Percentiles rank a stretch among this genome's conserved stretches.
Evolutionary conservation across 2,797 vertebrate species (phyloP).

Genomic region (Heterohyrax brucei): DNA sequence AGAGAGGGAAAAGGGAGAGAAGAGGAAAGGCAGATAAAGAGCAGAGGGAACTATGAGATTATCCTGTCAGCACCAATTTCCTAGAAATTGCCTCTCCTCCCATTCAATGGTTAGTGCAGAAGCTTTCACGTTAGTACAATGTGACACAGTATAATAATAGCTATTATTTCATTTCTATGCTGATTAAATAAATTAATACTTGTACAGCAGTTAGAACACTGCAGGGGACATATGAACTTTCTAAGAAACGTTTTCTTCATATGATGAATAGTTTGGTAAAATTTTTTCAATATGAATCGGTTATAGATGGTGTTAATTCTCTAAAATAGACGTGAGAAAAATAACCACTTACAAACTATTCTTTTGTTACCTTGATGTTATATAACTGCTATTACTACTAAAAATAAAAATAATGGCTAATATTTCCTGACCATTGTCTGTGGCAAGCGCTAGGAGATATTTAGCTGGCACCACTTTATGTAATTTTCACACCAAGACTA

Average conservation of each 20-base stretch:
- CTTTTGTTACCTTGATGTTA: background rate
- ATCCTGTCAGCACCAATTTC: background rate
- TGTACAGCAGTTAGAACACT: background rate
- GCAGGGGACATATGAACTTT: background rate
- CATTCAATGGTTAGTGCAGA: background rate
- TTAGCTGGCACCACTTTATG: background rate
- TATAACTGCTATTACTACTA: background rate
- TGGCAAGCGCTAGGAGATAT: background rate
- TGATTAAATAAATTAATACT: slow-evolving; percentile 33
- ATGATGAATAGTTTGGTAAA: slow-evolving; percentile 9
- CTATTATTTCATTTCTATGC: slow-evolving; percentile 7
- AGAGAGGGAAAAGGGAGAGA: no score
- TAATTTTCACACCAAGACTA: background rate
- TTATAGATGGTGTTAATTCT: background rate
- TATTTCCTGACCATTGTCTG: background rate
- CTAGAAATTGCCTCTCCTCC: slow-evolving; percentile 4
- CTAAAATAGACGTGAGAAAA: background rate
- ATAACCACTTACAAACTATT: background rate
- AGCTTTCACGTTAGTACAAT: background rate
- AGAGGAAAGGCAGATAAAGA: no score
- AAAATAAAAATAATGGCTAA: background rate
- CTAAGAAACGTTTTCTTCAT: slow-evolving; percentile 53
- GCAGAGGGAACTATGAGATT: background rate
- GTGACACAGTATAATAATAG: background rate
- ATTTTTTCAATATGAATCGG: background rate